Evolutionary conservation across 2,113 vertebrate genomes (phyloP).

Genomic region (Machaerirhynchus nigripectus): DNA sequence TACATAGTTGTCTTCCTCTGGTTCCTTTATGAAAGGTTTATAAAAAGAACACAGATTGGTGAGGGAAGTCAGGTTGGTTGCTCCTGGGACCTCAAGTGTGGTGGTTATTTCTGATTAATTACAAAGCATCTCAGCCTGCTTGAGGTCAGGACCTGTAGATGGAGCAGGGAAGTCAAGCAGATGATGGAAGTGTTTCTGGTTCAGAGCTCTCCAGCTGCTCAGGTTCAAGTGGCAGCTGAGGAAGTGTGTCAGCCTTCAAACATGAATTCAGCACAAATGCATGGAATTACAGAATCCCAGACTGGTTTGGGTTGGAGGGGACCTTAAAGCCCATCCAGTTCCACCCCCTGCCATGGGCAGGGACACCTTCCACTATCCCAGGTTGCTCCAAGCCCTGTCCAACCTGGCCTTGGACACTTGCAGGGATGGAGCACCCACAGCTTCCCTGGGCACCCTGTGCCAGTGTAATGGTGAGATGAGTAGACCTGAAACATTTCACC

Average conservation of each 20-base stretch:
- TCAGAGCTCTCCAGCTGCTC: background rate
- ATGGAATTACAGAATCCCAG: background rate
- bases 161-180: background rate
- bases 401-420: rapidly evolving
- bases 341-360: background rate
- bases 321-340: background rate
- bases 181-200: background rate
- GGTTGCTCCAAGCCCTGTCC: rapidly evolving
- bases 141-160: background rate
- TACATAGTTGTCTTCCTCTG: background rate
- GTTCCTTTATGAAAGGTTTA: background rate
- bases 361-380: background rate
- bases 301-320: background rate
- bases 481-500: background rate
- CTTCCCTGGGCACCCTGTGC: background rate
- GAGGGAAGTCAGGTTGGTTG: background rate
- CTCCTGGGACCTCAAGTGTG: rapidly evolving
- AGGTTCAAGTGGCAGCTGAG: background rate
- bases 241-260: background rate
- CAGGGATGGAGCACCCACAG: background rate
- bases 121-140: background rate
- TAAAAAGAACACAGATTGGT: background rate
- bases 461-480: background rate
- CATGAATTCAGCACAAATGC: background rate
- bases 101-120: background rate